Evolutionary conservation across 1,140 invertebrate species (phyloP), one percentile per base, ranked within the genome.

Genomic region (Drosophila repleta): DNA sequence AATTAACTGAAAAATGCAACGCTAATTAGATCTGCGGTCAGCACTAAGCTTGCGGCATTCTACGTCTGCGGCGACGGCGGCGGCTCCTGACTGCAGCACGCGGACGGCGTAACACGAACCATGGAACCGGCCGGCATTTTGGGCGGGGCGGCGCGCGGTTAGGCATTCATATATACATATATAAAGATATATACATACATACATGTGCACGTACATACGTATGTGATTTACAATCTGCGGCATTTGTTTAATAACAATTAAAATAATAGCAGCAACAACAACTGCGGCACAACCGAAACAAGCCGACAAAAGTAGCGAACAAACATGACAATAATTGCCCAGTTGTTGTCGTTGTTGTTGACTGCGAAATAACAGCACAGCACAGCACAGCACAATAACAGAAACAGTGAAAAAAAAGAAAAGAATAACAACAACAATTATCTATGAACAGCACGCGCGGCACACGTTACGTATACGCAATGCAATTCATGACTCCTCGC

Each of bases 1-100:
- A 85, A 85, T 85, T 85, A 85, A 85, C 65, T 87, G 60, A 62
- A 74, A 85, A 85, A 85, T 85, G 82, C 82, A 75, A 85, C 66
- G 78, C 78, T 87, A 81, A 85, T 85, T 85, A 87, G 82, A 85
- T 85, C 76, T 85, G 77, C 73, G 82, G 72, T 61, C 73, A 56
- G 61, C 48, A n/a, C 52, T 53, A 48, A 45, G 24, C 60, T 17
- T 62, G 32, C 11, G 35, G 29, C 39, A 46, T 17, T 24, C 35
- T 17, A 20, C 7, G 49, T 24, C 39, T 53, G 48, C 11, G 18
- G 29, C 29, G 29, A 29, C 8, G 29, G 29, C 8, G 29, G 29
- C 29, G 29, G 8, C 29, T 29, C 29, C 21, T 13, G 39, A 45
- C 43, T 1, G 39, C 17, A 35, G 5, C 37, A 13, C 21, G 5